Evolutionary conservation across 2,797 vertebrate species (phyloP), one percentile per base, ranked within the genome.

Genomic region (Pangasius mekongensis): DNA sequence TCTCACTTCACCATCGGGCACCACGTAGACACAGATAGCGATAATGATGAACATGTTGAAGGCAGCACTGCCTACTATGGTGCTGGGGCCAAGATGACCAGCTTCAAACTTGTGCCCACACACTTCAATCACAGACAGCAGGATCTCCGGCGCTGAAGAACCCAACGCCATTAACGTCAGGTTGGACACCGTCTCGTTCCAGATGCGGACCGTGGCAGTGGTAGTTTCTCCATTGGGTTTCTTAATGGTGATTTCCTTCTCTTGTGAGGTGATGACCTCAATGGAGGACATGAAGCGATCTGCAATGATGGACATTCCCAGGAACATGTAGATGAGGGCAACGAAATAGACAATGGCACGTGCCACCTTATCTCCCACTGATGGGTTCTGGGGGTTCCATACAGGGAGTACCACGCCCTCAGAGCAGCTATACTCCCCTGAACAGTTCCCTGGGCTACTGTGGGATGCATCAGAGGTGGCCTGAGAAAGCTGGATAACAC

Each of bases 21-120:
- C 97, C 84, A 97, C 97, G 0, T 95, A 95, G 82, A 97, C 95
- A 52, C 97, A 97, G 89, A 97, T 91, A 20, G 96, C 97, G 0
- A 97, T 97, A 89, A 97, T 97, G 22, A 97, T 95, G 89, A 97
- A 97, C 97, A 97, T 97, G 94, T 97, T 97, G 91, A 97, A 97
- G 0, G 97, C 97, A 5, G 97, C 97, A 0, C 97, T 97, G 89
- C 97, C 97, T 52, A 97, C 97, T 0, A 97, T 97, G 86, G 97
- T 97, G 93, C 96, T 97, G 49, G 97, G 97, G 9, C 97, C 97
- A 89, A 97, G 93, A 86, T 97, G 5, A 6, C 97, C 97, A 0
- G 96, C 95, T 49, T 97, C 94, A 87, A 97, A 97, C 36, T 95
- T 93, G 89, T 97, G 96, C 20, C 97, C 97, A 0, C 97, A 91